phyloP scores from a whole-genome alignment of 23 tunicate species.

The Botrylloides violaceus region DNA sequence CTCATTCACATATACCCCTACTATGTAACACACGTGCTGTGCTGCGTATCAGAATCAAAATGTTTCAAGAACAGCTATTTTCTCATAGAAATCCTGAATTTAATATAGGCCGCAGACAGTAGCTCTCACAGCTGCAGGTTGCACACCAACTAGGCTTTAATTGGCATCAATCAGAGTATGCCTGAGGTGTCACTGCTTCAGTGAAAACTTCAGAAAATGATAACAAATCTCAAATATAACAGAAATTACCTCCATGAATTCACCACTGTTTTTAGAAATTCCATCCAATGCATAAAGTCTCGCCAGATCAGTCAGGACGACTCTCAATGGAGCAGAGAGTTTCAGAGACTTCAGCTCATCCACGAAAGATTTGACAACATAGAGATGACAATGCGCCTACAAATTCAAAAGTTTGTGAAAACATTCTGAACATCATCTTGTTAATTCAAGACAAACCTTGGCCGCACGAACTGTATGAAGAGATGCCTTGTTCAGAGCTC shows the following conservation, averaged over 20 bases:
- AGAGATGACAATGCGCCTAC: conserved; percentile 80
- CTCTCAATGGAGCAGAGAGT: conserved; percentile 9
- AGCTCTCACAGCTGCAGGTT: no score
- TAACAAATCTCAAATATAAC: conserved; percentile 20
- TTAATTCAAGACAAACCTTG: conserved; percentile 29
- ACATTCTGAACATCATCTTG: background rate
- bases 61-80: no score
- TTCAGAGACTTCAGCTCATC: conserved; percentile 27
- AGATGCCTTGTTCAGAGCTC: conserved; percentile 58
- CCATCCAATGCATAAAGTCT: conserved; percentile 75
- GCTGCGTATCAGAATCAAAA: no score
- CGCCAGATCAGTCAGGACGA: conserved; percentile 44
- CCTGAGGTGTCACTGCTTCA: no score
- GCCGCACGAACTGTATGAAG: conserved; percentile 90
- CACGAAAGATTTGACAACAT: conserved; percentile 57
- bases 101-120: no score
- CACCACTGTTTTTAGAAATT: conserved; percentile 69
- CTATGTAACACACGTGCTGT: no score
- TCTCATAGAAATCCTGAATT: no score
- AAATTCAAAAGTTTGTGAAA: background rate
- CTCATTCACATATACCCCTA: no score
- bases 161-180: no score
- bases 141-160: no score
- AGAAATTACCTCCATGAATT: conserved; percentile 74
- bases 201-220: no score